A percentile compares a stretch with the other conserved stretches of the same genome.
Conservation (phyloP, 2,113 vertebrate species). For the Balaeniceps rex region DNA sequence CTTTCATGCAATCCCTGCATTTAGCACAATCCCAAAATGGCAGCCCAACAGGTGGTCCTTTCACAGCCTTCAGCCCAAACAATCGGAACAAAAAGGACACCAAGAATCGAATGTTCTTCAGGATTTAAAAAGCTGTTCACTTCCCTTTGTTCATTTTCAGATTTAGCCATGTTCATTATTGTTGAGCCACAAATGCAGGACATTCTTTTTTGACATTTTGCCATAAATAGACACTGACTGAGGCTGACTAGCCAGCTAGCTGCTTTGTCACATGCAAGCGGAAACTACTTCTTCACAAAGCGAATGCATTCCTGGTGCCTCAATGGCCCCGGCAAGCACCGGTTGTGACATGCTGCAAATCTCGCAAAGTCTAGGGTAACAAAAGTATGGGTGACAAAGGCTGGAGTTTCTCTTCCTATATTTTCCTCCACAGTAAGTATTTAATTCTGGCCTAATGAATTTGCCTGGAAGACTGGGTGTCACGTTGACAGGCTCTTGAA, state of each 20-base stretch:
- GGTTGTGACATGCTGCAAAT: conserved; percentile 72
- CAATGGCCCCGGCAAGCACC: conserved; percentile 70
- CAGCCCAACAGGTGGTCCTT: conserved; percentile 99
- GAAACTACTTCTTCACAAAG: conserved; percentile 84
- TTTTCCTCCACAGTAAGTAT: conserved; percentile 66
- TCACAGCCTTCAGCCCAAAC: conserved; percentile 92
- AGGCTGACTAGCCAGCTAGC: conserved; percentile 96
- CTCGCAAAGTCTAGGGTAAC: conserved; percentile 76
- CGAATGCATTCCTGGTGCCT: conserved; percentile 73
- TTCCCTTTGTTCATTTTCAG: conserved; percentile 97
- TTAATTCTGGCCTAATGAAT: conserved; percentile 76
- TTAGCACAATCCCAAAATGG: conserved; percentile 94
- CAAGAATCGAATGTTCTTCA: conserved; percentile 99
- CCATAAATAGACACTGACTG: conserved; percentile 98
- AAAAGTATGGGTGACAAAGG: conserved; percentile 81
- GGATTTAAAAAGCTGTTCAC: conserved; percentile 99
- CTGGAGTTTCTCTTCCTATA: conserved; percentile 75
- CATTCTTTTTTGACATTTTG: conserved; percentile 99
- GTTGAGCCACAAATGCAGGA: conserved; percentile 95
- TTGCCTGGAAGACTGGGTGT: conserved; percentile 68
- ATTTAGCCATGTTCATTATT: conserved; percentile 98
- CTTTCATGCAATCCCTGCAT: conserved; percentile 84
- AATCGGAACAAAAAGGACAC: conserved; percentile 93
- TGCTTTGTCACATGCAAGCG: conserved; percentile 91
- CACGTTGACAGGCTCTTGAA: conserved; percentile 71